Evolutionary conservation across 2,888 invertebrate genomes (phyloP), one percentile per base, ranked within the genome.

Genomic region (Boloria selene): DNA sequence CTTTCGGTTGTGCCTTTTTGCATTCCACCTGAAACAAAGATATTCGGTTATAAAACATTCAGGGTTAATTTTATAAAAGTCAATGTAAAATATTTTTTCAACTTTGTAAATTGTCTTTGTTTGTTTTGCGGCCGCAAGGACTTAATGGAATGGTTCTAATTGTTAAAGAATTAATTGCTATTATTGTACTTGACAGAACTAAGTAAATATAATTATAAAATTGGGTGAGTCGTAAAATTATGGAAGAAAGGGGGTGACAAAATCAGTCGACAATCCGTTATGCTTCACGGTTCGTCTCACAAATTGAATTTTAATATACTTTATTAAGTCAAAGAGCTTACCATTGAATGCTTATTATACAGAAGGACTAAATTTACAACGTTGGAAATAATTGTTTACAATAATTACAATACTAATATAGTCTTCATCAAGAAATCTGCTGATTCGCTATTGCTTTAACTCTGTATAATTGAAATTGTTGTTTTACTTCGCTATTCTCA

Each of bases 1-100:
- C 99, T 94, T 99, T 99, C 74, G 99, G 99, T 93, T 99, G 99
- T 85, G 99, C 99, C 93, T 99, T 99, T 95, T 99, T 99, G 94
- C 99, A 99, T 94, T 99, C 99, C 94, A 99, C 99, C 99, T 99
- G 94, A 51, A 90, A 90, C 69, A 69, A 69, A 58, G 45, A 17
- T 31, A 31, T 49, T 22, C 31, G 31, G 31, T 31, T 31, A 6
- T 38, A 10, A 38, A 10, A 38, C 10, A 10, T 38, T 38, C 7
- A 38, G 31, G 10, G 1, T 38, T 38, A 7, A 38, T 38, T 2
- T 10, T 10, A 38, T 38, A 38, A 38, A 38, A 38, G 31, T 38
- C 31, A 38, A 5, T 14, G 2, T 26, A 44, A 52, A 16, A 4
- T 49, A 31, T 44, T 26, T 64, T 59, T 13, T 44, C 13, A 60